phyloP scores from a whole-genome alignment of 2,888 invertebrate genomes.

The Acronicta alni region DNA sequence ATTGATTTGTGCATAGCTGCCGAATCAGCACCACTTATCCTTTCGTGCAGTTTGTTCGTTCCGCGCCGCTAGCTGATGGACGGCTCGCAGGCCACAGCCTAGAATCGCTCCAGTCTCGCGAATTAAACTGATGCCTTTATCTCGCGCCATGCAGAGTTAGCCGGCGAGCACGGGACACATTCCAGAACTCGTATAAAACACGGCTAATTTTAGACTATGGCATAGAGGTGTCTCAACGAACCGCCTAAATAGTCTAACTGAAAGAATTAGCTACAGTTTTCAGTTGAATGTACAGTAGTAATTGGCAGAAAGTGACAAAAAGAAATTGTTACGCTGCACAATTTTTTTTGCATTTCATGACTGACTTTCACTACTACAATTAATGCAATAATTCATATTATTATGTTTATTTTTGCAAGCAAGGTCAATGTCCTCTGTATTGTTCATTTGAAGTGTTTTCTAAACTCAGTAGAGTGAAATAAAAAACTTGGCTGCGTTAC shows the following conservation, averaged over 20 bases:
- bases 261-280: slow-evolving; percentile 40
- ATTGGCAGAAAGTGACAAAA: slow-evolving; percentile 5
- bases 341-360: slow-evolving; percentile 6
- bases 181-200: slow-evolving; percentile 56
- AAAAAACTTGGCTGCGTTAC: neutral
- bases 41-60: slow-evolving; percentile 47
- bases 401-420: slow-evolving; percentile 10
- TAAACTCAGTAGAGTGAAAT: neutral
- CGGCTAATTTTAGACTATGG: slow-evolving; percentile 56
- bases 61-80: slow-evolving; percentile 49
- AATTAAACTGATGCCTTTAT: slow-evolving; percentile 38
- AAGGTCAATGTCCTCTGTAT: slow-evolving; percentile 21
- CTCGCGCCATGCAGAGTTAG: slow-evolving; percentile 36
- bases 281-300: slow-evolving; percentile 13
- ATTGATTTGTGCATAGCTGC: slow-evolving; percentile 29
- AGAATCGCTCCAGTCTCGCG: slow-evolving; percentile 27
- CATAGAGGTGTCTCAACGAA: slow-evolving; percentile 44
- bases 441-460: neutral
- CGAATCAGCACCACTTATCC: slow-evolving; percentile 38
- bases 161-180: slow-evolving; percentile 50
- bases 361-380: slow-evolving; percentile 24
- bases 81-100: slow-evolving; percentile 13
- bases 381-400: slow-evolving; percentile 5
- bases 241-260: slow-evolving; percentile 38
- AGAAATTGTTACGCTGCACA: neutral